Evolutionary conservation across 2,888 invertebrate species (phyloP), one percentile per base, ranked within the genome.

Genomic region (Zelleria hepariella): DNA sequence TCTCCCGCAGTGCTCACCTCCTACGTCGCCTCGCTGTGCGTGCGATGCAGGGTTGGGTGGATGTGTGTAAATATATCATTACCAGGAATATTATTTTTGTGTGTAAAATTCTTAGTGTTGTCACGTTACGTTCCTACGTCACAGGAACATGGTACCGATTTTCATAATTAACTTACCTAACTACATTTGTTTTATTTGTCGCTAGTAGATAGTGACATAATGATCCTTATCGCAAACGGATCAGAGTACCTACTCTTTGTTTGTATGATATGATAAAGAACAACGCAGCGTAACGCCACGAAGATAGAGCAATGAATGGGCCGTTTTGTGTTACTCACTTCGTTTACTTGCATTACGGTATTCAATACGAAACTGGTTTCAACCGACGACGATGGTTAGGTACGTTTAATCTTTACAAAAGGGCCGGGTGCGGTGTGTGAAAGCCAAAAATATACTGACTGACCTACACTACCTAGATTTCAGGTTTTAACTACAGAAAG

Each of bases 1-100:
- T 69, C 67, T 66, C 66, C 67, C 65, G 66, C 70, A 75, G 73
- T 77, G 72, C 73, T 74, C 70, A 66, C 67, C 69, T 65, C 66
- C 68, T 67, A 67, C 64, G 3, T 63, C 65, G 75, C 64, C 8
- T 63, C 65, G 75, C 72, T 80, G 77, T 79, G 77, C 75, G 71
- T 73, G 77, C 53, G 72, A 68, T 70, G 70, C 68, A 66, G 32
- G 32, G 32, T 15, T 42, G 32, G 32, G 32, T 3, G 10, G 15
- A 10, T 32, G 32, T 42, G 75, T 77, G 70, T 72, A 77, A 77
- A 80, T 79, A 77, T 76, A 74, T 73, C 68, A 67, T 71, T 66
- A 71, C 75, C 32, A 67, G 72, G 75, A 73, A 77, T 76, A 75
- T 72, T 77, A 76, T 78, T 78, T 78, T 77, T 77, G 71, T 67